Conservation (phyloP, 2,888 invertebrate species). For the Athetis lepigone region DNA sequence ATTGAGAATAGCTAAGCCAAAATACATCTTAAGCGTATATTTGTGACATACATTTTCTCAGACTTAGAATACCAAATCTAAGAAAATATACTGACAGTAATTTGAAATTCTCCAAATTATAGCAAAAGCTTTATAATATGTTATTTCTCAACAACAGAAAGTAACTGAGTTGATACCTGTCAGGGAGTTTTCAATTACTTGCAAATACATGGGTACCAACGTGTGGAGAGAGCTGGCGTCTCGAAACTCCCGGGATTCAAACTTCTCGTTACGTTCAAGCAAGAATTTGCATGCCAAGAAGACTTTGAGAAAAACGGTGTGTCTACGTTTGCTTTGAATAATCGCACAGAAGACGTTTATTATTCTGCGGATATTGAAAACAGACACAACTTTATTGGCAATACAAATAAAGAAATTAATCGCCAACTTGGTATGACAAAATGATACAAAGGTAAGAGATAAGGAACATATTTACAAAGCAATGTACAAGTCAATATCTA, state of each 20-base stretch:
- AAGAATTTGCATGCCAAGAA: constrained; percentile 37
- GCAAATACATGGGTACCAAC: constrained; percentile 33
- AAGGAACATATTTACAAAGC: no score
- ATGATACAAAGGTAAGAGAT: no score
- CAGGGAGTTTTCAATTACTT: constrained; percentile 43
- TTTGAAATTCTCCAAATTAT: background rate
- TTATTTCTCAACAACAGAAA: background rate
- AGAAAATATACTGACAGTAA: background rate
- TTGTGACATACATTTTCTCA: no score
- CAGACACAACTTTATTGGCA: background rate
- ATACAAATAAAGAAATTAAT: background rate
- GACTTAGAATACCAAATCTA: background rate
- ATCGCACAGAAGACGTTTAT: constrained; percentile 27
- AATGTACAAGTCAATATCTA: no score
- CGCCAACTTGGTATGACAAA: background rate
- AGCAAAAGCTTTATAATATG: constrained; percentile 5
- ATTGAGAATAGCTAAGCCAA: no score
- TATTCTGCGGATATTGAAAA: background rate
- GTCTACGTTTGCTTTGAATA: constrained; percentile 26
- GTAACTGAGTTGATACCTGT: constrained; percentile 32
- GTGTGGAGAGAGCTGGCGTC: constrained; percentile 36
- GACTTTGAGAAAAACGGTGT: constrained; percentile 35
- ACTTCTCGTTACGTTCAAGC: constrained; percentile 37
- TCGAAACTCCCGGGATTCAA: constrained; percentile 47
- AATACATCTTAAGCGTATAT: no score